Evolutionary conservation across 2,797 vertebrate genomes (phyloP).

Genomic region (Bryconaethiops microstoma): DNA sequence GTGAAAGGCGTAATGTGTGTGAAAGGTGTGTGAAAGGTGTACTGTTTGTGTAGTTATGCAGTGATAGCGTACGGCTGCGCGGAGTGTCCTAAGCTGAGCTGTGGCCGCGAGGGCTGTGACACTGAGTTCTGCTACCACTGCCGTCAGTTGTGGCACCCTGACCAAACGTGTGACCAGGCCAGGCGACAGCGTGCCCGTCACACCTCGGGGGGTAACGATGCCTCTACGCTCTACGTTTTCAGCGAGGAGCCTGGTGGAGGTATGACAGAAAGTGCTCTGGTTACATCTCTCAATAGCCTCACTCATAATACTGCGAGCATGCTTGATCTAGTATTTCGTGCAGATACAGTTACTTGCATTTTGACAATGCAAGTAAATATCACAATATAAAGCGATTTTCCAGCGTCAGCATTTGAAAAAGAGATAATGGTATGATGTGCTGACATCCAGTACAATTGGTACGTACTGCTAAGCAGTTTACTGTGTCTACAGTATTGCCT

Average conservation of each 20-base stretch:
- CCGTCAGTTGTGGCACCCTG: slow-evolving; percentile 87
- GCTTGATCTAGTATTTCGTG: too few relatives aligned
- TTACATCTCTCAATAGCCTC: neutral
- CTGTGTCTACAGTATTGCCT: too few relatives aligned
- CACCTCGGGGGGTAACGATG: slow-evolving; percentile 70
- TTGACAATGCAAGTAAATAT: too few relatives aligned
- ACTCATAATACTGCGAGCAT: too few relatives aligned
- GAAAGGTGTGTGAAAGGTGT: neutral
- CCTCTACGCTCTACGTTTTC: slow-evolving; percentile 76
- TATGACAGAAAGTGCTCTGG: slow-evolving; percentile 48
- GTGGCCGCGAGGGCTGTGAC: slow-evolving; percentile 83
- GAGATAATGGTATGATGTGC: too few relatives aligned
- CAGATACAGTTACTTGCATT: too few relatives aligned
- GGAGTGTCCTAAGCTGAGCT: slow-evolving; percentile 85
- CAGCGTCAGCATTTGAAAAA: too few relatives aligned
- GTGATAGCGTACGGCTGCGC: slow-evolving; percentile 88
- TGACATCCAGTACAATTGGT: too few relatives aligned
- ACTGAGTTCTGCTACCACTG: slow-evolving; percentile 92
- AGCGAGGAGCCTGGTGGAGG: slow-evolving; percentile 80
- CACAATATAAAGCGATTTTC: too few relatives aligned
- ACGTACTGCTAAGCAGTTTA: too few relatives aligned
- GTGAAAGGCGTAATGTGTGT: too few relatives aligned
- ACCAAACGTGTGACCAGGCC: slow-evolving; percentile 83
- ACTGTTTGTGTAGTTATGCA: slow-evolving; percentile 75
- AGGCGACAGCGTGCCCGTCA: slow-evolving; percentile 80